These are phyloP conservation scores for Sycobia sp. DNA, from an alignment of 1,140 invertebrate genomes.

Conservation along the genomic window DNA sequence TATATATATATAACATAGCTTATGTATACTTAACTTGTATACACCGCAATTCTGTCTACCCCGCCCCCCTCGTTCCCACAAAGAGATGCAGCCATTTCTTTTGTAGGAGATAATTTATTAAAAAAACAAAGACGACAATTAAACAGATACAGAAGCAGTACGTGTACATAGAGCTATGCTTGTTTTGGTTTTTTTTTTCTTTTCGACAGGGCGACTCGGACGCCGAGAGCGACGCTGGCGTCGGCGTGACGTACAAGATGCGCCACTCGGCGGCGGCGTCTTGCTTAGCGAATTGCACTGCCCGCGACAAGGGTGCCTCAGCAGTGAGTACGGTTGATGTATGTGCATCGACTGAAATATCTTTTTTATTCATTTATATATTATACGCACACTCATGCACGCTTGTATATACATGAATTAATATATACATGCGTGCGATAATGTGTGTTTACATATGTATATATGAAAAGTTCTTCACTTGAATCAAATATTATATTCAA, in stretches of 20 bases:
- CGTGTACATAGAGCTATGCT: slow-evolving; percentile 57
- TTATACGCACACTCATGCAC: too few species aligned
- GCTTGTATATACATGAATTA: not conserved
- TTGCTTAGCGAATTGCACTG: slow-evolving; percentile 59
- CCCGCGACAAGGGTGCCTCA: slow-evolving; percentile 57
- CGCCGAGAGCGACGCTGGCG: slow-evolving; percentile 57
- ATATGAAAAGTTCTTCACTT: too few species aligned
- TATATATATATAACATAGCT: too few species aligned
- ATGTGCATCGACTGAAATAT: slow-evolving; percentile 10
- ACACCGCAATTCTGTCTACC: too few species aligned
- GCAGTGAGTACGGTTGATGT: slow-evolving; percentile 56
- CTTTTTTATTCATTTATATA: slow-evolving; percentile 1
- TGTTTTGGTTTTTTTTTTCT: slow-evolving; percentile 44
- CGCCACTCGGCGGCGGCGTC: slow-evolving; percentile 59
- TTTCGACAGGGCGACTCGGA: slow-evolving; percentile 61
- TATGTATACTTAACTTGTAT: too few species aligned
- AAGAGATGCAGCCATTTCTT: too few species aligned
- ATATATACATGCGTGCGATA: too few species aligned
- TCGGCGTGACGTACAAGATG: slow-evolving; percentile 59
- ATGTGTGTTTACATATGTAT: too few species aligned
- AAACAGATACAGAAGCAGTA: slow-evolving; percentile 42
- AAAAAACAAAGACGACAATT: not conserved
- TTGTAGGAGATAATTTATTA: too few species aligned
- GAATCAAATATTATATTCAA: not conserved
- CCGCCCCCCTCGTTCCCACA: too few species aligned